Base-by-base conservation (phyloP, 2,888 invertebrate genomes). In the Calameuta idolon region DNA sequence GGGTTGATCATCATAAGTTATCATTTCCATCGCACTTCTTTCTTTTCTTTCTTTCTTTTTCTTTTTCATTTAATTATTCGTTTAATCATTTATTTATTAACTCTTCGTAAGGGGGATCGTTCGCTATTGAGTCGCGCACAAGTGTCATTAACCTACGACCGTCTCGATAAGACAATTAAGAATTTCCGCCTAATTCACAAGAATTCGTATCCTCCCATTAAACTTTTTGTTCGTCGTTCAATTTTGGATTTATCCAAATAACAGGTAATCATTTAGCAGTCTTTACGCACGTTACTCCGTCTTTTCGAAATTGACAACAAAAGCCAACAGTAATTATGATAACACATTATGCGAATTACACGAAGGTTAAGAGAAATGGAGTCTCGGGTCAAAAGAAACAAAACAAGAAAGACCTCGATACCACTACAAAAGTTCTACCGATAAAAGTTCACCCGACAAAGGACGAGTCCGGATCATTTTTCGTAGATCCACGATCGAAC, bases 261-360 rank as follows among this genome's bases (percentile, higher is more conserved):
- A 87, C 86, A 87, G 80, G 79, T 85, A 86, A 86, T 83, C 82
- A 79, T 85, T 86, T 80, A 86, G 86, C 87, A 87, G 86, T 87
- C 86, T 86, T 85, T 83, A 80, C 83, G 74, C 76, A 76, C 76
- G 79, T 86, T 84, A 85, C 77, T 86, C 77, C 81, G 83, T 73
- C 40, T 37, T 69, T 81, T 83, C 76, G 80, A 79, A 75, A 84
- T 83, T 76, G 81, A 83, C 81, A 82, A 85, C 83, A 82, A 85
- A 86, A 86, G 81, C 79, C 84, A 85, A 85, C 83, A 83, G 85
- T 82, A 84, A 86, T 55, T 23, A 55, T 85, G 83, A 85, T 85
- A 87, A 87, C 85, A 86, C 85, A 87, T 87, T 82, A 83, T 81
- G 82, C 86, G 83, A 85, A 82, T 55, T 87, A 84, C 83, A 84